Base-by-base conservation (phyloP, 2,113 vertebrate genomes). In the Cyrtonyx montezumae region DNA sequence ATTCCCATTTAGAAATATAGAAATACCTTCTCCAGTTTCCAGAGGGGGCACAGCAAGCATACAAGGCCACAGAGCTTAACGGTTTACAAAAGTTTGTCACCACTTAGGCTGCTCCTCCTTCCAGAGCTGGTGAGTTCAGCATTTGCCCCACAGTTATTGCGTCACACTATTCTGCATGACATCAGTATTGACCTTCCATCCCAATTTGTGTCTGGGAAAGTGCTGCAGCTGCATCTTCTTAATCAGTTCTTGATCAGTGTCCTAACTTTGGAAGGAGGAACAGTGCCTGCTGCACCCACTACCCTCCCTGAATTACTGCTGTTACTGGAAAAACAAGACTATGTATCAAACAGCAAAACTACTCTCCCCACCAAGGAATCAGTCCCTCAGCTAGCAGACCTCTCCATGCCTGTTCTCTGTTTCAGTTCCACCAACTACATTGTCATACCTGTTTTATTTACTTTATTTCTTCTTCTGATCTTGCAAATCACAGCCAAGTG, bases 31-130 rank as follows among this genome's bases (percentile, higher is more conserved):
- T 79, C 36, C 66, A 48, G 40, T 25, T 15, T 36, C 42, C 28
- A 4, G 14, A 62, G 21, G 25, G 13, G 36, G 9, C 28, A 51
- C 6, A 22, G 21, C 0, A 56, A 21, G 13, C 7, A n/a, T 0
- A 2, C 68, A 23, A 43, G 55, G 45, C 25, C 45, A 58, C 42
- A 34, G 40, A 66, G 45, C 6, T 61, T n/a, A n/a, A 81, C 34
- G n/a, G 23, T 32, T 66, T n/a, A 78, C 55, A 18, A 55, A 51
- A 45, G 10, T 32, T 66, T 83, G 56, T 36, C 62, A 71, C 42
- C 26, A 18, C 37, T 43, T 48, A 43, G 3, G 14, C 43, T 81
- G 43, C 34, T 65, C 8, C 48, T 53, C 0, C 43, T 49, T 59
- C 12, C 55, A 48, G 48, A 78, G 19, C 20, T 45, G 43, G 10